phyloP scores from a whole-genome alignment of 37 sponge, comb jelly and placozoan genomes.

The Spongilla lacustris region DNA sequence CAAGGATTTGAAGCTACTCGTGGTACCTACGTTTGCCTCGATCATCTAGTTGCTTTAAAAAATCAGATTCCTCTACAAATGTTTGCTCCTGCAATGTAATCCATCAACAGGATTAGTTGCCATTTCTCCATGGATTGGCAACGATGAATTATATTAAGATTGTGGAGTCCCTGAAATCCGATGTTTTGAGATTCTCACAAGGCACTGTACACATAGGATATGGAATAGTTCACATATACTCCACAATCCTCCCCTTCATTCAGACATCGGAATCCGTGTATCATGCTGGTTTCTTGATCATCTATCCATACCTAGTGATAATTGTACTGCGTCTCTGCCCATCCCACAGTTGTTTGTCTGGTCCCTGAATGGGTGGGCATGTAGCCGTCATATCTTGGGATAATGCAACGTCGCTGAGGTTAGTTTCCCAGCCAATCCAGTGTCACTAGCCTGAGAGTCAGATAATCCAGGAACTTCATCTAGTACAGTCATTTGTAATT shows the following conservation, averaged over 20 bases:
- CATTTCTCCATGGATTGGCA: too few relatives aligned
- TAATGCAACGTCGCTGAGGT: not conserved
- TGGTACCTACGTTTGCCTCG: too few relatives aligned
- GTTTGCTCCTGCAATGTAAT: too few relatives aligned
- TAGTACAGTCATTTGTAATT: not conserved
- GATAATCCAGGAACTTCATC: not conserved
- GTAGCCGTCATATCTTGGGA: not conserved
- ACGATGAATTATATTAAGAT: too few relatives aligned
- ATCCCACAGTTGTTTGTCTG: not conserved
- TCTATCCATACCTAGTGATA: not conserved
- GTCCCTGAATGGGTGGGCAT: not conserved
- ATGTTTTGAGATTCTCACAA: not conserved
- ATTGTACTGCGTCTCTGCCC: not conserved
- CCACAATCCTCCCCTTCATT: not conserved
- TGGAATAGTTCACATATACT: too few relatives aligned
- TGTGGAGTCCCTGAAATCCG: not conserved
- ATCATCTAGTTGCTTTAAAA: too few relatives aligned
- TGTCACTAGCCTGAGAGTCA: not conserved
- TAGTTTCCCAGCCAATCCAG: not conserved
- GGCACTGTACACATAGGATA: not conserved
- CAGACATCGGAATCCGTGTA: not conserved
- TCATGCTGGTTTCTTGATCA: not conserved
- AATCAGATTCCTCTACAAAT: too few relatives aligned
- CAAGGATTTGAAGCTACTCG: too few relatives aligned
- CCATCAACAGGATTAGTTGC: too few relatives aligned